Percentiles rank a stretch among this genome's conserved stretches.
Conservation (phyloP, 1,140 invertebrate genomes). For the Ceratosolen fusciceps region DNA sequence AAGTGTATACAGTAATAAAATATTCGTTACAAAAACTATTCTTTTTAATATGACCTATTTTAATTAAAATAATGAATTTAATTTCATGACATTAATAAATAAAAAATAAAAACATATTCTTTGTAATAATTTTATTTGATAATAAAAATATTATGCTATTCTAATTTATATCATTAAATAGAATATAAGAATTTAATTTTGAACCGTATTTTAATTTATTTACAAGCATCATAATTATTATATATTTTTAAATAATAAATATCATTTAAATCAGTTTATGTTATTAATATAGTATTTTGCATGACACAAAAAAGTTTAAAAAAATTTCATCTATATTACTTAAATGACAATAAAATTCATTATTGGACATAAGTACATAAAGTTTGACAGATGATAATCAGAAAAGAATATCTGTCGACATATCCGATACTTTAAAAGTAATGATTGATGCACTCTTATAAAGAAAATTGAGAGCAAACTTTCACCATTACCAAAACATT, state of each 20-base stretch:
- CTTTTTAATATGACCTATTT: neutral
- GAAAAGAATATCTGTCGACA: neutral
- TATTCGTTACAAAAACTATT: neutral
- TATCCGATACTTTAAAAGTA: neutral
- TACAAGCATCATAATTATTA: no score
- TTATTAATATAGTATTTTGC: no score
- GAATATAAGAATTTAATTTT: no score
- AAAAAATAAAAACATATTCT: neutral
- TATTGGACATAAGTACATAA: neutral
- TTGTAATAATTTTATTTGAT: neutral
- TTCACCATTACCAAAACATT: constrained; percentile 28
- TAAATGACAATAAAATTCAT: no score
- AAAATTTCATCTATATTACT: no score
- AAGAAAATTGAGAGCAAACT: constrained; percentile 17
- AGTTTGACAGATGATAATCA: neutral
- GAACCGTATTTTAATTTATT: no score
- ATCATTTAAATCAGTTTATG: no score
- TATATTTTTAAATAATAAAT: no score
- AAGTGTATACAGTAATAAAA: constrained; percentile 4
- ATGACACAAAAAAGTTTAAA: no score
- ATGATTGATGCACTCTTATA: neutral
- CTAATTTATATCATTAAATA: no score
- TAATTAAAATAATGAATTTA: neutral
- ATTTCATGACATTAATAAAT: neutral
- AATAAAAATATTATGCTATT: neutral